Base-by-base conservation (phyloP, 1,140 invertebrate species). In the Drosophila dunni region DNA sequence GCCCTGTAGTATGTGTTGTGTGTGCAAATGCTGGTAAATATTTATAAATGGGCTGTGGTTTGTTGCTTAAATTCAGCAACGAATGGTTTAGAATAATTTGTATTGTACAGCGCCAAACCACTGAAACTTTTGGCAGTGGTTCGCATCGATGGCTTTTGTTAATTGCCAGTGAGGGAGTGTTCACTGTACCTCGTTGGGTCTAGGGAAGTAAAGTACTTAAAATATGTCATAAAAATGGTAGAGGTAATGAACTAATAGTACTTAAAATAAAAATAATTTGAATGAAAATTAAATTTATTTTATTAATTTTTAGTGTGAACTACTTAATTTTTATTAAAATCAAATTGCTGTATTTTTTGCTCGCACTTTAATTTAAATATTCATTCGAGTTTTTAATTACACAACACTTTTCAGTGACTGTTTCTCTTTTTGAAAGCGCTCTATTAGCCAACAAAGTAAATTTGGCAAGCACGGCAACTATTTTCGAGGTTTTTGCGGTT, bases 31-130 rank as follows among this genome's bases (percentile, higher is more conserved):
- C 60, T 65, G 83, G 46, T 77, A 79, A 82, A 86, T 82, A 76
- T 88, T 88, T 86, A 86, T 86, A 86, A 86, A 86, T 86, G 77
- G 72, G 73, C 71, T 88, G 83, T 42, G 82, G 83, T 67, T 67
- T 54, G 24, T 68, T 45, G 46, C 72, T 81, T 75, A 79, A 86
- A 86, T 86, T 86, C 73, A 79, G 68, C 71, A 67, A 48, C 50
- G 64, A 58, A 45, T 53, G 40, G 53, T 64, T 62, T 60, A 42
- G 40, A 67, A 67, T 77, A 68, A 60, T 77, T 67, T 73, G 33
- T n/a, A 74, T 61, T 67, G 45, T 45, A 29, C 36, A 42, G 11
- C 51, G 45, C 42, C 63, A 86, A 86, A 79, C 82, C 75, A 76
- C 76, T 66, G 50, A 9, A 78, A 71, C 65, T 76, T 78, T 64